Evolutionary conservation across 2,888 invertebrate genomes (phyloP), one percentile per base, ranked within the genome.

Genomic region (Lucinisca nassula): DNA sequence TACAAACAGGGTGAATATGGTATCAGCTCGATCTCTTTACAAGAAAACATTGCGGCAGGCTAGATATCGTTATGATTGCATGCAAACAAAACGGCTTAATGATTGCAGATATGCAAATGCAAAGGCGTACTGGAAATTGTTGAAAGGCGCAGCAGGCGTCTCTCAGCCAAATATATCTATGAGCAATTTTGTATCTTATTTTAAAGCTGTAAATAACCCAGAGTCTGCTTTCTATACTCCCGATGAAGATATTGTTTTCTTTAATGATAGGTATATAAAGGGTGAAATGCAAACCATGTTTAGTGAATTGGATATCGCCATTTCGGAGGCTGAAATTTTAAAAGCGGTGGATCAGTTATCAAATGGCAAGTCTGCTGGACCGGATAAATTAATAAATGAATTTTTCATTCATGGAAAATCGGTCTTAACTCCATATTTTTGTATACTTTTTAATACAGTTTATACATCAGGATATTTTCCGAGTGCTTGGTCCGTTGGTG

Each of bases 341-440:
- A 40, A 70, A 32, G 79, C 79, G 21, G 40, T 27, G 24, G 38
- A 70, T 14, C 70, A 79, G 35, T 30, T 79, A 12, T 17, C 35
- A 17, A 45, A 35, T 30, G 24, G 32, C n/a, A 40, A 32, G 14
- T 8, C 70, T 27, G 79, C 49, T 14, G 79, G 79, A 24, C 79
- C 79, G 45, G 79, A 79, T 32, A 21, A 32, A n/a, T 35, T 45
- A 17, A n/a, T 79, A 49, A 70, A 79, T 35, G 79, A 79, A 35
- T 79, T 79, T 73, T 79, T 79, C 37, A 79, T 51, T 45, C 37
- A 79, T n/a, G 79, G 79, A 8, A 72, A 35, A n/a, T 35, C 14
- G 2, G 30, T 14, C 51, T 35, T 79, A 14, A 17, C 73, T 4
- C 3, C 6, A 21, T 79, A 79, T 51, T 21, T 79, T 0, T 4